Evolutionary conservation across 35 echinoderm and acorn worm genomes (phyloP).

Genomic region (Apostichopus japonicus): DNA sequence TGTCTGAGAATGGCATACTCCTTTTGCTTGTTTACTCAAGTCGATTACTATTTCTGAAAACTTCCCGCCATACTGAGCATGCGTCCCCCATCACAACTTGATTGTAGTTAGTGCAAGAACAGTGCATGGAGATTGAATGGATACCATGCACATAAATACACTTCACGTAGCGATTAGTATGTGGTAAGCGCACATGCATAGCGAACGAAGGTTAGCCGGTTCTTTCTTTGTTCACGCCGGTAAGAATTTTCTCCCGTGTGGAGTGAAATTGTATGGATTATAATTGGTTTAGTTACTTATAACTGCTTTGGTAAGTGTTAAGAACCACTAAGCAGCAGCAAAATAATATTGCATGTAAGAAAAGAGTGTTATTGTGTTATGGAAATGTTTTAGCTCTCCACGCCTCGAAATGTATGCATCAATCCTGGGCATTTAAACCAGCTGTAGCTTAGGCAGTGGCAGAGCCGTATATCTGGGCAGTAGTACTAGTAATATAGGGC

Average conservation of each 20-base stretch:
- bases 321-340: not conserved
- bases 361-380: not conserved
- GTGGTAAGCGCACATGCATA: slow-evolving; percentile 31
- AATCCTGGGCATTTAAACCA: slow-evolving; percentile 40
- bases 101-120: not conserved
- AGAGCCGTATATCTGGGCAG: too few relatives aligned
- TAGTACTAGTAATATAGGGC: not conserved
- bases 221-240: slow-evolving; percentile 40
- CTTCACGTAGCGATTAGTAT: not conserved
- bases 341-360: slow-evolving; percentile 2
- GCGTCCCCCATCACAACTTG: not conserved
- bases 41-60: not conserved
- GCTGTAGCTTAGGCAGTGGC: not conserved
- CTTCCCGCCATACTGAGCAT: slow-evolving; percentile 36
- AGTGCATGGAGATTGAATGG: not conserved
- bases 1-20: not conserved
- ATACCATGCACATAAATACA: not conserved
- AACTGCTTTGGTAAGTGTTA: slow-evolving; percentile 20
- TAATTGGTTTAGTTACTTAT: slow-evolving; percentile 13
- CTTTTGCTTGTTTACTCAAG: not conserved
- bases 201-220: slow-evolving; percentile 27
- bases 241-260: slow-evolving; percentile 11
- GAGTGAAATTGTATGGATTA: slow-evolving; percentile 8
- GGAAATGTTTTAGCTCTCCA: slow-evolving; percentile 17
- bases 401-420: slow-evolving; percentile 49